phyloP scores from a whole-genome alignment of 2,797 vertebrate genomes.

The Eidolon dupreanum region DNA sequence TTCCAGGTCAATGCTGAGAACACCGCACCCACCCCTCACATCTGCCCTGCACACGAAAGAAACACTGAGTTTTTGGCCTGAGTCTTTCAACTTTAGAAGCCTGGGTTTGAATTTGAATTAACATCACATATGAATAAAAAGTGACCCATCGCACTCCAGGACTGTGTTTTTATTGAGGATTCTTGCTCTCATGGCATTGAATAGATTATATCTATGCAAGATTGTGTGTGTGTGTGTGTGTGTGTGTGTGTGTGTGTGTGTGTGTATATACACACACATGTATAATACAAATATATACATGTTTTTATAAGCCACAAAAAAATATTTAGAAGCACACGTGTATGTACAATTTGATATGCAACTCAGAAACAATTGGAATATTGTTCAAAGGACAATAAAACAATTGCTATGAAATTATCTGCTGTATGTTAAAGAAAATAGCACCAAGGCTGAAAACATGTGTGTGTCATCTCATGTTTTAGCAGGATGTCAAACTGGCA shows the following conservation, averaged over 20 bases:
- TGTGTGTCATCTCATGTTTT: neutral
- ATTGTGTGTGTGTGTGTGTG: neutral
- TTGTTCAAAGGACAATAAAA: neutral
- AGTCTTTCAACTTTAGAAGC: conserved; percentile 38
- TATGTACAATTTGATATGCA: neutral
- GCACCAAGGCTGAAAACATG: neutral
- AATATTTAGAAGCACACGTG: neutral
- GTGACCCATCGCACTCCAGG: neutral
- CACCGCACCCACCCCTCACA: rapidly evolving
- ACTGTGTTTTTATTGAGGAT: neutral
- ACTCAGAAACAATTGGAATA: neutral
- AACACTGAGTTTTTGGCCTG: neutral
- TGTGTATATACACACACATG: too few species aligned
- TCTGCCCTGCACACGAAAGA: neutral
- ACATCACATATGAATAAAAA: neutral
- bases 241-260: too few species aligned
- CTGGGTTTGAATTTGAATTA: conserved; percentile 6
- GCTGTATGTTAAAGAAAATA: neutral
- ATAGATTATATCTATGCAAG: neutral
- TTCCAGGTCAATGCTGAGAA: neutral
- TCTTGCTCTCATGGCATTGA: neutral
- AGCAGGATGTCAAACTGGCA: neutral
- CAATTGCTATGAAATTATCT: neutral
- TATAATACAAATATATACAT: neutral
- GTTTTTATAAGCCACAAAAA: neutral